These are phyloP conservation scores for Dermatemys mawii DNA, from an alignment of 2,113 vertebrate genomes.

Conservation along the genomic window DNA sequence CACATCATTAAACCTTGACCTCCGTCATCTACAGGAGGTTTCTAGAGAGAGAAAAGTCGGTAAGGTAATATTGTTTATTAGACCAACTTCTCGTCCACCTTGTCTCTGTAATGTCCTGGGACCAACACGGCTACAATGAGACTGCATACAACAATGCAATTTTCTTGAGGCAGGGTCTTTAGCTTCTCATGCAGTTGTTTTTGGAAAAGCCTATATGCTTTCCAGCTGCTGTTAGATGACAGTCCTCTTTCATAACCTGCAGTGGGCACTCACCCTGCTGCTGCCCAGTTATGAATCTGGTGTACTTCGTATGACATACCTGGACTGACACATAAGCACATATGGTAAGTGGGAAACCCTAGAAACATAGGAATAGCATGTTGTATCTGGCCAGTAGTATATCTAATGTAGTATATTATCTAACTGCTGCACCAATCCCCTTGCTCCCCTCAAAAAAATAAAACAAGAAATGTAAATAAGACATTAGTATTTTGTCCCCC, in stretches of 20 bases:
- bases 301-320: background rate
- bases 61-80: background rate
- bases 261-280: background rate
- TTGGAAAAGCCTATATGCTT: background rate
- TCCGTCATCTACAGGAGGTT: background rate
- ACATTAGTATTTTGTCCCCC: background rate
- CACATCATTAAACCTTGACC: background rate
- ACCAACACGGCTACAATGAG: background rate
- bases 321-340: background rate
- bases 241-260: background rate
- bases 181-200: background rate
- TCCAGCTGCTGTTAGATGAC: background rate
- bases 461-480: background rate
- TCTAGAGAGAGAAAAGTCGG: background rate
- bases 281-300: background rate
- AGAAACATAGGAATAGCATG: background rate
- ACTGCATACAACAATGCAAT: background rate
- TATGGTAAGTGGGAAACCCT: background rate
- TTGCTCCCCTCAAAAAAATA: background rate
- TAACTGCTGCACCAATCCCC: background rate
- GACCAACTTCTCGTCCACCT: background rate
- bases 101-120: background rate
- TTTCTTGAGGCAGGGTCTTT: background rate
- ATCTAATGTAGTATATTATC: background rate
- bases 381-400: background rate